Evolutionary conservation across 1,140 invertebrate species (phyloP), one percentile per base, ranked within the genome.

Genomic region (Delia radicum): DNA sequence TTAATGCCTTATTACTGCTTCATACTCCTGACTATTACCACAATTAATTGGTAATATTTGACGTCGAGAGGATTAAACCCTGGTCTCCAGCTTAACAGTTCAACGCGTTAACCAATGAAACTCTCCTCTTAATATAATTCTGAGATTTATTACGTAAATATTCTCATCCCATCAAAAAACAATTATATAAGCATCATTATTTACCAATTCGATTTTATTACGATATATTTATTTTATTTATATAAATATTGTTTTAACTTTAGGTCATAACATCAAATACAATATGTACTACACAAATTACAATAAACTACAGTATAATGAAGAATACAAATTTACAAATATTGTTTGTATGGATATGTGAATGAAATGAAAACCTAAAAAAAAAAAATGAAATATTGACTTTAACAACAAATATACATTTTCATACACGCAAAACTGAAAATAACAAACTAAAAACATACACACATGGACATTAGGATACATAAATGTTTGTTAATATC

Each of bases 191-290:
- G n/a, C n/a, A n/a, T n/a, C n/a, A n/a, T n/a, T n/a, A n/a, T n/a
- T n/a, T n/a, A n/a, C n/a, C n/a, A n/a, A n/a, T n/a, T n/a, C n/a
- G n/a, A n/a, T n/a, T n/a, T n/a, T n/a, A n/a, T n/a, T n/a, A n/a
- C n/a, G n/a, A n/a, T n/a, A n/a, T n/a, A n/a, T n/a, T n/a, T n/a
- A n/a, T n/a, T 55, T 55, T 55, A 55, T 55, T 55, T 55, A 55
- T 55, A 21, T 55, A 55, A 55, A 55, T 55, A 55, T 55, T 55
- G 48, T 55, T 55, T 55, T 55, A 55, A 55, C 48, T 55, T 55
- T 55, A 55, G 48, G 48, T 55, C 48, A 55, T 55, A 55, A 55
- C 18, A 55, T 21, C 33, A 55, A 55, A 55, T 55, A 55, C n/a
- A 18, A 55, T 18, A 55, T 55, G 10, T 55, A n/a, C 18, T 18